Conservation (phyloP, 2,888 invertebrate genomes). For the Troides helena region DNA sequence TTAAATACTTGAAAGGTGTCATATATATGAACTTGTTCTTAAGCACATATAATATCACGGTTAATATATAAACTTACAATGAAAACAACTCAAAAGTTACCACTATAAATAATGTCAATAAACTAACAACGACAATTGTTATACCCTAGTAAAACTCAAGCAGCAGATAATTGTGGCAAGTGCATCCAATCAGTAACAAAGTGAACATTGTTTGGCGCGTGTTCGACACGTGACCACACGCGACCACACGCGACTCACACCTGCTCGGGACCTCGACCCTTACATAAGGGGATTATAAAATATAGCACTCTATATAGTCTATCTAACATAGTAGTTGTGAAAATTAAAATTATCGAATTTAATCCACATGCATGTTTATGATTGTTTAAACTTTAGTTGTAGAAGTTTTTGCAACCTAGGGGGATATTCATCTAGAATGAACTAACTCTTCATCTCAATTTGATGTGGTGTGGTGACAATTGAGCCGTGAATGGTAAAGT, state of each 20-base stretch:
- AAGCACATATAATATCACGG: not conserved
- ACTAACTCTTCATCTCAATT: too few species aligned
- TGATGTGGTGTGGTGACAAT: too few species aligned
- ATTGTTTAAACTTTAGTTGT: too few species aligned
- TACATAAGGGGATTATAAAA: too few species aligned
- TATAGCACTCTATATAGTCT: too few species aligned
- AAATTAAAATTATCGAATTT: too few species aligned
- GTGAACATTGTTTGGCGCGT: slow-evolving; percentile 41
- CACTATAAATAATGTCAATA: slow-evolving; percentile 34
- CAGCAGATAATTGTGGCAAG: slow-evolving; percentile 66
- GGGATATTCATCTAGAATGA: too few species aligned
- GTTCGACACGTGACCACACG: slow-evolving; percentile 51
- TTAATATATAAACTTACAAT: not conserved
- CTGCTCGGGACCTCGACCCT: slow-evolving; percentile 42
- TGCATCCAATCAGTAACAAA: slow-evolving; percentile 58
- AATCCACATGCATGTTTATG: too few species aligned
- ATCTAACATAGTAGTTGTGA: too few species aligned
- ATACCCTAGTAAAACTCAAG: slow-evolving; percentile 55
- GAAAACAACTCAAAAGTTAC: slow-evolving; percentile 36
- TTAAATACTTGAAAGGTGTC: not conserved
- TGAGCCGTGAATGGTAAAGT: too few species aligned
- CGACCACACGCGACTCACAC: slow-evolving; percentile 54
- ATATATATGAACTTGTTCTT: too few species aligned
- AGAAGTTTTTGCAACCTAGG: too few species aligned
- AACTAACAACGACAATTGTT: slow-evolving; percentile 53